Conservation (phyloP, 2,113 vertebrate genomes). For the Drymodes brunneopygia region DNA sequence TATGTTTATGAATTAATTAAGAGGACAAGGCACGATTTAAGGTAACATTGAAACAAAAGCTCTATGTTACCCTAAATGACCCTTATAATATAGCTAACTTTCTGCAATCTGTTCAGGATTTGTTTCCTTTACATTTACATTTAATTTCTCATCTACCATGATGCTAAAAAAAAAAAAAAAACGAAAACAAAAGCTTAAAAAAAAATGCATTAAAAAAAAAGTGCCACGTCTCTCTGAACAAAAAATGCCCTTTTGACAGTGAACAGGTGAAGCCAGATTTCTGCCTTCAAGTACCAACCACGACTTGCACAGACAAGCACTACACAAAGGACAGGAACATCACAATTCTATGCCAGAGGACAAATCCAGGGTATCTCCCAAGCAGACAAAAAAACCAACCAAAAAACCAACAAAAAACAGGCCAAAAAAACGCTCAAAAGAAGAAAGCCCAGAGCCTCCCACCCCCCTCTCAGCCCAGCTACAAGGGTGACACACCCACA, state of each 20-base stretch:
- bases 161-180: not conserved
- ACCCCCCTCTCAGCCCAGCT: not conserved
- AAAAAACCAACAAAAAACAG: not conserved
- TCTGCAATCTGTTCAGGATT: not conserved
- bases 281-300: not conserved
- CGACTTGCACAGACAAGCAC: not conserved
- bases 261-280: not conserved
- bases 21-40: not conserved
- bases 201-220: not conserved
- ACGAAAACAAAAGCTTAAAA: not conserved
- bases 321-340: not conserved
- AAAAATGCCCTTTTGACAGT: not conserved
- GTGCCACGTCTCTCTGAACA: not conserved
- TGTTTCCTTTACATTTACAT: not conserved
- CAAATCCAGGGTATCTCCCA: not conserved
- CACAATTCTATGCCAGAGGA: not conserved
- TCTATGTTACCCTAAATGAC: not conserved
- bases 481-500: not conserved
- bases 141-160: not conserved
- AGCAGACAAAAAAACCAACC: not conserved
- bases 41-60: conserved; percentile 7
- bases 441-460: not conserved
- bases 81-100: not conserved
- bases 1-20: not conserved
- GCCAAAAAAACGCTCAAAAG: not conserved